Conservation (phyloP, 2,113 vertebrate genomes). For the Phylloscopus trochilus region DNA sequence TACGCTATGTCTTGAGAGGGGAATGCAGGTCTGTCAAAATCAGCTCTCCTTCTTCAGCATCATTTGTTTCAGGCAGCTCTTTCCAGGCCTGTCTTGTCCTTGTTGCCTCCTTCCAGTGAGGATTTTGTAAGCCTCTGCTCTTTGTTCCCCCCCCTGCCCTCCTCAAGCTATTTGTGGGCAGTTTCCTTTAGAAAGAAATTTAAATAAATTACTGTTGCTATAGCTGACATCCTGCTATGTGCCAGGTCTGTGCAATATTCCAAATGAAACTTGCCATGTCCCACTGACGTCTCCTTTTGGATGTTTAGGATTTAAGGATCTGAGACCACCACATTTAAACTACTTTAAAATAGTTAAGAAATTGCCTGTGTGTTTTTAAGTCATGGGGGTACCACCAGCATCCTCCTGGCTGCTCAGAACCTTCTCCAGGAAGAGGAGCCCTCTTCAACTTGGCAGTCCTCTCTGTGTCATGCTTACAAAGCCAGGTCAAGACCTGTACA, state of each 20-base stretch:
- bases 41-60: background rate
- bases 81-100: background rate
- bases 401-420: background rate
- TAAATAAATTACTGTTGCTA: rapidly evolving
- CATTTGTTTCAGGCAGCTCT: background rate
- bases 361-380: background rate
- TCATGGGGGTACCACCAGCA: background rate
- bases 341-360: background rate
- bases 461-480: background rate
- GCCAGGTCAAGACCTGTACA: background rate
- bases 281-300: background rate
- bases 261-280: background rate
- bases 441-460: background rate
- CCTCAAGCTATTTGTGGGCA: background rate
- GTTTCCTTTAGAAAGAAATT: background rate
- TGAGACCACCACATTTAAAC: background rate
- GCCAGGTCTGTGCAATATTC: background rate
- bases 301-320: background rate
- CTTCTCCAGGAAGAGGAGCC: background rate
- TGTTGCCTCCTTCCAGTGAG: background rate
- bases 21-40: background rate
- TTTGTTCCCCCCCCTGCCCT: background rate
- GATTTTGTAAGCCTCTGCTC: background rate
- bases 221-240: background rate
- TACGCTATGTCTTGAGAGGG: background rate